phyloP scores from a whole-genome alignment of 2,797 vertebrate species.

The Pogonophryne albipinna region DNA sequence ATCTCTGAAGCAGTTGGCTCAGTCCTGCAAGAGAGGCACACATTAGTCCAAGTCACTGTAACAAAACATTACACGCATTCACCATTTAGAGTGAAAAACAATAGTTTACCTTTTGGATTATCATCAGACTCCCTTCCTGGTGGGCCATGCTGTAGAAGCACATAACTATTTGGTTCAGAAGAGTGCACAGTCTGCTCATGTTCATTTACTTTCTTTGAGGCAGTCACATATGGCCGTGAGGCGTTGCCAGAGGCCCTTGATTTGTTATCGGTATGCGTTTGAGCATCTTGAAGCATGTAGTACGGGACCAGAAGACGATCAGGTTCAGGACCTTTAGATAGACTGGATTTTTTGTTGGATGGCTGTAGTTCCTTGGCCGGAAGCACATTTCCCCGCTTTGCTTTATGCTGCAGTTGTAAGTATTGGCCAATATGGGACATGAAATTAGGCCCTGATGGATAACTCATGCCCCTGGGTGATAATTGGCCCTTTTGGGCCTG shows the following conservation, averaged over 20 bases:
- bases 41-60: background rate
- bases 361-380: background rate
- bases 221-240: background rate
- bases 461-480: background rate
- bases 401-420: background rate
- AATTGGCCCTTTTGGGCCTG: background rate
- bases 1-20: background rate
- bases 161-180: conserved; percentile 31
- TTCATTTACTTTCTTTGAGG: conserved; percentile 13
- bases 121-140: conserved; percentile 42
- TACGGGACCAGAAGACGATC: conserved; percentile 23
- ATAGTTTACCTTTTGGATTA: background rate
- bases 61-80: no score
- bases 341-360: background rate
- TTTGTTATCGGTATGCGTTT: conserved; percentile 11
- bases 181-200: background rate
- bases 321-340: background rate
- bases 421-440: conserved; percentile 1
- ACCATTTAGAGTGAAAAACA: background rate
- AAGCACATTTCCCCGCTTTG: conserved; percentile 2
- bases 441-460: conserved; percentile 4
- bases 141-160: conserved; percentile 64
- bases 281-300: conserved; percentile 46
- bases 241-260: background rate
- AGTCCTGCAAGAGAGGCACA: conserved; percentile 54